Evolutionary conservation across 2,113 vertebrate genomes (phyloP), one percentile per base, ranked within the genome.

Genomic region (Ellobius talpinus): DNA sequence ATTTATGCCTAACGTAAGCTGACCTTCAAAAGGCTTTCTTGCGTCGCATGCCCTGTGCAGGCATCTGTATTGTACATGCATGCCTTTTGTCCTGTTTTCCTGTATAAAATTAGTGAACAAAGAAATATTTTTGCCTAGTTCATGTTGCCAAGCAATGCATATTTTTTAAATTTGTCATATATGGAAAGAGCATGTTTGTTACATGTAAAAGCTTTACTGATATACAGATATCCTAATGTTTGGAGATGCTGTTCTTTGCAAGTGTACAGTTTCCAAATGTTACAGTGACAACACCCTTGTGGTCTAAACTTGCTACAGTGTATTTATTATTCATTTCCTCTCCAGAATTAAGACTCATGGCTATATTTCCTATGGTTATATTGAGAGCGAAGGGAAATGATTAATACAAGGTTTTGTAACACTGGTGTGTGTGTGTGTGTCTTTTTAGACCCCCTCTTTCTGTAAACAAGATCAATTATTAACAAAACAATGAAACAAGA

Each of bases 391-490:
- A 98, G 98, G 99, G 98, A 99, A 99, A 98, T 98, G 98, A 99
- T 99, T 99, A 99, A 99, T 99, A 99, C 99, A 99, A 98, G 98
- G 98, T 99, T 99, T 99, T 99, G 99, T 99, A 99, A 99, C 99
- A 99, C 97, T 94, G 98, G 92, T 98, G 1, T 47, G 29, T 65
- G 76, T 89, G 33, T 93, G 29, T 68, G 63, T 66, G 65, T 66
- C 66, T 96, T 95, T 89, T 95, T 89, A 84, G 42, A 21, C 39
- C 55, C 36, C 23, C 14, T 50, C 5, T 63, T 93, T 91, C 45
- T 94, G 61, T 73, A 58, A n/a, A 17, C 50, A 3, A 5, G 17
- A 87, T 84, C 3, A 1, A 87, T 91, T 87, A 90, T 77, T 82
- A 87, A 68, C 66, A 63, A 63, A 78, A 95, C 58, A 58, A 58